phyloP scores from a whole-genome alignment of 2,113 vertebrate genomes.

The Pimephales promelas region DNA sequence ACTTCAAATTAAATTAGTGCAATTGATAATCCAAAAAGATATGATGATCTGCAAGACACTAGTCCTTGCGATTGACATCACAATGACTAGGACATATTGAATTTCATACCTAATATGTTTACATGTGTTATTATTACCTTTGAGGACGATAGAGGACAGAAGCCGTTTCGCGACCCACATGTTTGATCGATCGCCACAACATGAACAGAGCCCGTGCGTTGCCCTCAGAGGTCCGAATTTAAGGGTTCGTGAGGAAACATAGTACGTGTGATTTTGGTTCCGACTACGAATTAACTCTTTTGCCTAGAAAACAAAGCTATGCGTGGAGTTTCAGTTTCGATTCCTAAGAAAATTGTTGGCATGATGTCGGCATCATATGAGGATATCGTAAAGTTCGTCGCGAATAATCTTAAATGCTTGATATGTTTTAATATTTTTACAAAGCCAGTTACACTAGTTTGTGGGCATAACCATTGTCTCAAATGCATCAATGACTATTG shows the following conservation, averaged over 20 bases:
- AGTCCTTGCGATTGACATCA: not conserved
- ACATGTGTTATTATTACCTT: slow-evolving; percentile 58
- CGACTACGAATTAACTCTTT: not conserved
- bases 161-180: slow-evolving; percentile 71
- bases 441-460: slow-evolving; percentile 54
- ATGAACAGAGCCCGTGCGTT: not conserved
- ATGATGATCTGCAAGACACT: not conserved
- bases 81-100: not conserved
- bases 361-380: not conserved
- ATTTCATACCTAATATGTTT: not conserved
- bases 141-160: slow-evolving; percentile 60
- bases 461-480: slow-evolving; percentile 59
- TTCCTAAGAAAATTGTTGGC: not conserved
- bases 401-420: slow-evolving; percentile 49
- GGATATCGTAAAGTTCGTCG: slow-evolving; percentile 21
- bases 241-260: slow-evolving; percentile 32
- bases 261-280: slow-evolving; percentile 10
- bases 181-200: not conserved
- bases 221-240: not conserved
- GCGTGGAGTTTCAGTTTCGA: slow-evolving; percentile 49
- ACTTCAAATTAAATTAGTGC: not conserved
- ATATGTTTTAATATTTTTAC: slow-evolving; percentile 55
- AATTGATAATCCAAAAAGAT: not conserved
- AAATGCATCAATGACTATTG: slow-evolving; percentile 32
- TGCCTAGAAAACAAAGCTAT: not conserved